A percentile compares a stretch with the other conserved stretches of the same genome.
Conservation (phyloP, 2,888 invertebrate species). For the Dusona sp. region DNA sequence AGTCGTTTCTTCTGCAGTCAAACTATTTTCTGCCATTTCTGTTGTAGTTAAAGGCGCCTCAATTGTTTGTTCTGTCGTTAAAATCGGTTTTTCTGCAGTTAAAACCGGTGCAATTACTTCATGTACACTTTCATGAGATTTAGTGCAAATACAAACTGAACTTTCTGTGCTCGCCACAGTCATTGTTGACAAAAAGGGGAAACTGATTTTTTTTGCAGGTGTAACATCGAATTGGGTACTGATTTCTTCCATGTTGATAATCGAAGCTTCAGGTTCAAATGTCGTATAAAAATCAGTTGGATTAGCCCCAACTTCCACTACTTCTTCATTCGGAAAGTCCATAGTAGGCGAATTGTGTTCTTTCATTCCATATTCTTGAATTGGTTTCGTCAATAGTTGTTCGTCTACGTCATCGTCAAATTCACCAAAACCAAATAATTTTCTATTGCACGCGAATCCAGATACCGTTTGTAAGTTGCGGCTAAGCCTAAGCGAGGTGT, state of each 20-base stretch:
- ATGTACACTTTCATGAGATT: not conserved
- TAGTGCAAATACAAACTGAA: not conserved
- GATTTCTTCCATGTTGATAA: not conserved
- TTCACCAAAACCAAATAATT: constrained; percentile 36
- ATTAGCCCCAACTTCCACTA: constrained; percentile 10
- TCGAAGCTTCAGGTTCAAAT: not conserved
- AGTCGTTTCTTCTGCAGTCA: not conserved
- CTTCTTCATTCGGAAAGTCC: constrained; percentile 12
- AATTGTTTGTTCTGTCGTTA: not conserved
- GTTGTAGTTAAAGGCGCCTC: too few species aligned
- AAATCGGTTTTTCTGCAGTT: constrained; percentile 8
- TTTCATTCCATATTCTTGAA: constrained; percentile 28
- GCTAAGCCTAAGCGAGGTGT: constrained; percentile 42
- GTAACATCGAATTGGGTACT: not conserved
- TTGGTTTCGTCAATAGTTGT: constrained; percentile 29
- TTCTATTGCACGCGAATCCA: constrained; percentile 21
- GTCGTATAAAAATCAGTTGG: constrained; percentile 21
- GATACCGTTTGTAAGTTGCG: constrained; percentile 62
- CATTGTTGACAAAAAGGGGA: constrained; percentile 14
- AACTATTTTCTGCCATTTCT: not conserved
- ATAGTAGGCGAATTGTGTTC: constrained; percentile 1
- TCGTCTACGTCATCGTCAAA: constrained; percentile 38
- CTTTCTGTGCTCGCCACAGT: constrained; percentile 2
- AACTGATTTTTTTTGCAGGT: not conserved
- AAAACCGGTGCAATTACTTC: not conserved